Evolutionary conservation across 1,140 invertebrate species (phyloP).

Genomic region (Lethocerus indicus): DNA sequence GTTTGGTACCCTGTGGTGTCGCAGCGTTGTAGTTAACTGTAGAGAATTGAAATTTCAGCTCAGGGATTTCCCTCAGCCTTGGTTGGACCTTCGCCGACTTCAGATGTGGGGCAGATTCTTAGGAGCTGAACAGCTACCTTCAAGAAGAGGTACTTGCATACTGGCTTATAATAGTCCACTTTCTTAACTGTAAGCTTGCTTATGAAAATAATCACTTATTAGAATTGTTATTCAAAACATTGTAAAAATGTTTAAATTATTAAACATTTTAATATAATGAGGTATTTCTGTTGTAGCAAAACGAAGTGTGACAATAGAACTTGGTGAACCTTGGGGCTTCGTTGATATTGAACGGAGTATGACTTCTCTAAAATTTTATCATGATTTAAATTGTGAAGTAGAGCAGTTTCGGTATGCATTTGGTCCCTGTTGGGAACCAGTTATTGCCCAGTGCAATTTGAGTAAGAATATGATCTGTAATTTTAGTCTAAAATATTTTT

Average conservation of each 20-base stretch:
- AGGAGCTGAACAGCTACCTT: conserved; percentile 76
- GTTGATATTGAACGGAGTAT: conserved; percentile 66
- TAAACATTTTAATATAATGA: not conserved
- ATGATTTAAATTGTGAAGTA: conserved; percentile 92
- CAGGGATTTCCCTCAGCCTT: conserved; percentile 89
- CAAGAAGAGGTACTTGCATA: conserved; percentile 52
- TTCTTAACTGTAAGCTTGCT: not conserved
- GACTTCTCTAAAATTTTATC: conserved; percentile 92
- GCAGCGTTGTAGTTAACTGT: conserved; percentile 63
- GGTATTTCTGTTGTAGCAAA: conserved; percentile 33
- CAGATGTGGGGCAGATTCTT: conserved; percentile 77
- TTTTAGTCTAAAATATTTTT: not conserved
- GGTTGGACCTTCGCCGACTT: conserved; percentile 65
- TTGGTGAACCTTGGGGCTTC: conserved; percentile 58
- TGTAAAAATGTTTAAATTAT: not conserved
- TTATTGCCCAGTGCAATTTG: conserved; percentile 87
- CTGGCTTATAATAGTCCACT: no score
- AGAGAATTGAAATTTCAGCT: conserved; percentile 73
- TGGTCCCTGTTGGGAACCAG: conserved; percentile 97
- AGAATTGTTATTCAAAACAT: not conserved
- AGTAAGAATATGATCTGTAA: conserved; percentile 32
- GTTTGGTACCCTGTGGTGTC: conserved; percentile 86
- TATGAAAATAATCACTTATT: not conserved
- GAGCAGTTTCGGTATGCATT: conserved; percentile 80
- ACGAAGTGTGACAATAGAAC: conserved; percentile 47